phyloP scores from a whole-genome alignment of 2,797 vertebrate genomes.

The Picus viridis region DNA sequence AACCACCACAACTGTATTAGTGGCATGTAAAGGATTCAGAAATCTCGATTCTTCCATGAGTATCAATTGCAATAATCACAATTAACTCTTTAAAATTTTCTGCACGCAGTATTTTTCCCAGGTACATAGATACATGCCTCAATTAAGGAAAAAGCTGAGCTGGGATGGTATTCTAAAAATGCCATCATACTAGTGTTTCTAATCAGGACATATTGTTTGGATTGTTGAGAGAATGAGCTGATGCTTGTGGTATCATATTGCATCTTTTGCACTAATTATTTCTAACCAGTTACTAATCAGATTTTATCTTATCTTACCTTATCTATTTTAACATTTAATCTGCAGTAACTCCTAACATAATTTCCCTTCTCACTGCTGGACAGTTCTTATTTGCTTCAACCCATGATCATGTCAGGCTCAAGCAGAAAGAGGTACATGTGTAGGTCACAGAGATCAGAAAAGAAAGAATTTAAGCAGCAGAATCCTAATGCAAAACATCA shows the following conservation, averaged over 20 bases:
- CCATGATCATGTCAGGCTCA: not conserved
- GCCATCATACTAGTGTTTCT: fast-evolving
- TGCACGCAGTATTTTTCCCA: not conserved
- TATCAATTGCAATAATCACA: not conserved
- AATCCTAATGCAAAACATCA: conserved; percentile 26
- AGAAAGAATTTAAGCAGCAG: conserved; percentile 40
- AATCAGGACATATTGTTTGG: not conserved
- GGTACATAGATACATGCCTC: not conserved
- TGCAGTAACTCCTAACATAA: not conserved
- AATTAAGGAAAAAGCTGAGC: not conserved
- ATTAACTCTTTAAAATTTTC: not conserved
- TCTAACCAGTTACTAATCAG: not conserved
- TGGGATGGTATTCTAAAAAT: not conserved
- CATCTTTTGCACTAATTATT: not conserved
- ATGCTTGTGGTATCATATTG: not conserved
- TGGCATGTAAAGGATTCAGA: not conserved
- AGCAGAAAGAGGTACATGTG: conserved; percentile 52
- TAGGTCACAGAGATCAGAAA: conserved; percentile 66
- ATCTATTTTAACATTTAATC: not conserved
- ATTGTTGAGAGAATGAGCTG: not conserved
- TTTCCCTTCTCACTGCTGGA: conserved; percentile 2
- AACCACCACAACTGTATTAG: not conserved
- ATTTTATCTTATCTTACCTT: not conserved
- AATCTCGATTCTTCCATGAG: not conserved
- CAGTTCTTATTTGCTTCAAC: conserved; percentile 13